Base-by-base conservation (phyloP, 1,140 invertebrate species). In the Nomia melanderi region DNA sequence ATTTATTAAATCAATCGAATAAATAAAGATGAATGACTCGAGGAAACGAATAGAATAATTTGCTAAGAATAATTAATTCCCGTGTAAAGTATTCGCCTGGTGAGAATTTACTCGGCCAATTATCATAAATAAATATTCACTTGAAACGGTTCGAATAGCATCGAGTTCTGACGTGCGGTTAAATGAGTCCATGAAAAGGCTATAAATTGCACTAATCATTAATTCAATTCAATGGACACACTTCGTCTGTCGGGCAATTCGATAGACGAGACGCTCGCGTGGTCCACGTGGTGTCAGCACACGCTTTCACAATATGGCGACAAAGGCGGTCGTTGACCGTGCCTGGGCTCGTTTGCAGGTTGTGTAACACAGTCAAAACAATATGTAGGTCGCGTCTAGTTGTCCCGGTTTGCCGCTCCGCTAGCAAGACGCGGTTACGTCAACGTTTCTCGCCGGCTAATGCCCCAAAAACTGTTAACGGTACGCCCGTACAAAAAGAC, bases 291-390 rank as follows among this genome's bases (percentile, higher is more conserved):
- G 33, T 76, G 33, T 23, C 62, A 36, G 31, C 77, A 83, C 87
- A 81, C 87, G 84, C 87, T 89, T 88, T 88, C 88, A 86, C 88
- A 84, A 82, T 17, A 72, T 81, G 77, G 72, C 77, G 79, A 75
- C 39, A 67, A 62, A 41, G 62, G 39, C 59, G 75, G 83, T 76
- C 86, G 60, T 85, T 79, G 75, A 76, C 78, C 79, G 56, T 47
- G 20, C 20, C 44, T n/a, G n/a, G n/a, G 59, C 67, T 65, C 64
- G 74, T 78, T 73, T 62, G 67, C 64, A 65, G 59, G 67, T 86
- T 87, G 84, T 80, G 85, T 78, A 87, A 87, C 76, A 66, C 74
- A 50, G 69, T 70, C 86, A 65, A 85, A 88, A 88, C 86, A 83
- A 86, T 86, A 88, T 85, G 86, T 86, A 85, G 86, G 80, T 83